Conservation (phyloP, 2,888 invertebrate genomes). For the Pomacea canaliculata region DNA sequence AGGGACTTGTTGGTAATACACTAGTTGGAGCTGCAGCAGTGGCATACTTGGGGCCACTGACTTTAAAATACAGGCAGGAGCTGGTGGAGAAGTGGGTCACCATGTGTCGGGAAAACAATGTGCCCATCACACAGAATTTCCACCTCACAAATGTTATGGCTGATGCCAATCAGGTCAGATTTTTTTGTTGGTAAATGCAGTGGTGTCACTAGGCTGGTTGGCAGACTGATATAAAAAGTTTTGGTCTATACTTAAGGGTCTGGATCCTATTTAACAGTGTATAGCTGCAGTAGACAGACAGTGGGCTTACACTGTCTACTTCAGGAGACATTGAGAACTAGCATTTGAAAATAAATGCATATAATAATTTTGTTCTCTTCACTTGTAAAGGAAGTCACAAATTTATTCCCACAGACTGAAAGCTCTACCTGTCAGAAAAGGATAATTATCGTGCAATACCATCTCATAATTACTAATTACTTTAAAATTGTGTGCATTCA, state of each 20-base stretch:
- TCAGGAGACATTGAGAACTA: too few relatives aligned
- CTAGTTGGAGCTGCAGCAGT: conserved; percentile 66
- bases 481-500: too few relatives aligned
- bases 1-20: conserved; percentile 66
- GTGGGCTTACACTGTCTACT: too few relatives aligned
- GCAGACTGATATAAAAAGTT: neutral
- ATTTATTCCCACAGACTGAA: too few relatives aligned
- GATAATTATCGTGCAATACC: too few relatives aligned
- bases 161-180: conserved; percentile 60
- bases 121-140: conserved; percentile 62
- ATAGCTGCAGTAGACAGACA: neutral
- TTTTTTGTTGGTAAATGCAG: neutral
- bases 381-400: neutral
- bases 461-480: too few relatives aligned
- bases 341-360: too few relatives aligned
- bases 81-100: conserved; percentile 54
- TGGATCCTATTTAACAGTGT: neutral
- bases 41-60: conserved; percentile 67
- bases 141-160: conserved; percentile 61
- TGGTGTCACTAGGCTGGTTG: neutral
- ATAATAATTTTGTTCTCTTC: neutral
- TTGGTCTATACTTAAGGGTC: neutral
- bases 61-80: conserved; percentile 58
- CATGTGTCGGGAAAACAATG: conserved; percentile 48
- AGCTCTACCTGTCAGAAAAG: too few relatives aligned